Conservation (phyloP, 2,113 vertebrate genomes). For the Acrocephalus arundinaceus region DNA sequence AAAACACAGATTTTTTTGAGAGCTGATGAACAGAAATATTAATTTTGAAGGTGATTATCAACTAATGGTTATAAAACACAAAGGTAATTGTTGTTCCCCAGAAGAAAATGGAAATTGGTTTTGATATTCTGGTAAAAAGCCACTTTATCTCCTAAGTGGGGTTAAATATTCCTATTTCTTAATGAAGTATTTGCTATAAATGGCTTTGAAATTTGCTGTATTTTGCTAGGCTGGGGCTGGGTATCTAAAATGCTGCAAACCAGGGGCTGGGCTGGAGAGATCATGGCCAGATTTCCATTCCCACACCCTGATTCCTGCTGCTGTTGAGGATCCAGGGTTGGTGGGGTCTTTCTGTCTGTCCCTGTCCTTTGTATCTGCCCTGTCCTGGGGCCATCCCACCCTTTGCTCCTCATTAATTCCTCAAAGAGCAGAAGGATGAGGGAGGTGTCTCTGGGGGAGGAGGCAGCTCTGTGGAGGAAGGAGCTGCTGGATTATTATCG, state of each 20-base stretch:
- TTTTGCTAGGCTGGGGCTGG: background rate
- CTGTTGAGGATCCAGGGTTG: background rate
- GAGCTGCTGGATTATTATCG: background rate
- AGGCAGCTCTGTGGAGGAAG: background rate
- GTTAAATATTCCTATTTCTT: background rate
- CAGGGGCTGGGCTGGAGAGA: accelerated
- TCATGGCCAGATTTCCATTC: background rate
- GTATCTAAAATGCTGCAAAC: background rate
- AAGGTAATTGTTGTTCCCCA: background rate
- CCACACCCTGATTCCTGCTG: background rate
- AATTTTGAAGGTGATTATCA: background rate
- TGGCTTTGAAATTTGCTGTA: background rate
- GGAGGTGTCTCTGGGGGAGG: background rate
- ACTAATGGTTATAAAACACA: background rate
- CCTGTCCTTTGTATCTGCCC: background rate
- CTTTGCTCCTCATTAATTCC: background rate
- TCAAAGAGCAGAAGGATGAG: background rate
- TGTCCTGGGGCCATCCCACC: background rate
- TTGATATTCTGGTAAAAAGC: background rate
- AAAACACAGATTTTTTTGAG: background rate
- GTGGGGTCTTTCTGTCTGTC: background rate
- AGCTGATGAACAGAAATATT: background rate
- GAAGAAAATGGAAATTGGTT: background rate
- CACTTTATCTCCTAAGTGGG: background rate
- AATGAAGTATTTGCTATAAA: background rate